These are phyloP conservation scores for Myathropa florea DNA, from an alignment of 2,888 invertebrate species.

Conservation along the genomic window DNA sequence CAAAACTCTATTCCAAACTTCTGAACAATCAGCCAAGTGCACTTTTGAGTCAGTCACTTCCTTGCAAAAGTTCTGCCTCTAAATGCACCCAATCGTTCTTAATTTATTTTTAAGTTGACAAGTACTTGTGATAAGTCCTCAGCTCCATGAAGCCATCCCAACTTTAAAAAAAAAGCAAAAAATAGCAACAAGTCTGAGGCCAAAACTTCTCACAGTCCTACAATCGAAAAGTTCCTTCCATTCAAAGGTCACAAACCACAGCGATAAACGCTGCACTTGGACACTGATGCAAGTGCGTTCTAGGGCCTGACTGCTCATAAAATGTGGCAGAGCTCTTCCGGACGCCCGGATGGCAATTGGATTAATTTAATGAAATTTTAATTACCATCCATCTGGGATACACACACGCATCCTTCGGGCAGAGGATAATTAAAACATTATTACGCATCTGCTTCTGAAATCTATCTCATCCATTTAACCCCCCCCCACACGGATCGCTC, in stretches of 20 bases:
- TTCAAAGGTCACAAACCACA: background rate
- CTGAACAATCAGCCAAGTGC: no score
- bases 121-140: no score
- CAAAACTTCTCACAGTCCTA: background rate
- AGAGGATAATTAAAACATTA: constrained; percentile 21
- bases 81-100: no score
- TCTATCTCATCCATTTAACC: background rate
- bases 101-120: no score
- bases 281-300: background rate
- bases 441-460: constrained; percentile 13
- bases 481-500: background rate
- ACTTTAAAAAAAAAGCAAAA: background rate
- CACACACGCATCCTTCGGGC: background rate
- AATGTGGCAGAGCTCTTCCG: background rate
- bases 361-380: constrained; percentile 30
- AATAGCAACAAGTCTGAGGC: background rate
- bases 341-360: background rate
- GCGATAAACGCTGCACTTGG: background rate
- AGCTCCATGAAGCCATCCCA: background rate
- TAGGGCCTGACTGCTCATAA: background rate
- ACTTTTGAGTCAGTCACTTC: no score
- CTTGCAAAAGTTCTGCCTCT: no score
- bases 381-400: background rate
- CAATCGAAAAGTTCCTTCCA: background rate
- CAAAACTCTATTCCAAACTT: no score